Percentiles rank a stretch among this genome's conserved stretches.
phyloP scores from a whole-genome alignment of 1,140 invertebrate species.

The Drosophila orena region DNA sequence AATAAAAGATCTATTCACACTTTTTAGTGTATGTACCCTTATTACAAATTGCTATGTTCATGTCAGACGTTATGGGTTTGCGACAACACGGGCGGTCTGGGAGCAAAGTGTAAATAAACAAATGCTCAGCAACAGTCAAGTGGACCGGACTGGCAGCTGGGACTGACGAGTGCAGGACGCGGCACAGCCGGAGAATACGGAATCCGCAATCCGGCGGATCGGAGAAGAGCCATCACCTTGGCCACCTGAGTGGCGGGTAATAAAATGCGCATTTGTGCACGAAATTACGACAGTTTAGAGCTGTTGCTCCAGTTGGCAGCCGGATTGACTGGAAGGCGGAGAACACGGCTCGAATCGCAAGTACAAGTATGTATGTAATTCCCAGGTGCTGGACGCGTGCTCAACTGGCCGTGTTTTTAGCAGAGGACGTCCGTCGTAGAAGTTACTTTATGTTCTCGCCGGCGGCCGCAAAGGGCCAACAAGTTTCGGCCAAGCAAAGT shows the following conservation, averaged over 20 bases:
- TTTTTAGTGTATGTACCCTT: too few relatives aligned
- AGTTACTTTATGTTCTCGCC: conserved; percentile 31
- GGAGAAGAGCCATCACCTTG: neutral
- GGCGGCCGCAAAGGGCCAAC: conserved; percentile 44
- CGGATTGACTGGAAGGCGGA: conserved; percentile 17
- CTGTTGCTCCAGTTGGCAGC: conserved; percentile 23
- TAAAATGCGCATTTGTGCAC: conserved; percentile 81
- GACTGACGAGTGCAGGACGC: conserved; percentile 27
- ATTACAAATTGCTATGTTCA: neutral
- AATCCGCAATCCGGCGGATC: conserved; percentile 3
- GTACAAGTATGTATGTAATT: conserved; percentile 9
- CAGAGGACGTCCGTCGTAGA: neutral
- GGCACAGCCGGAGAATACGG: conserved; percentile 9
- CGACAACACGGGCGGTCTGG: conserved; percentile 52
- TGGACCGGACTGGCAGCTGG: conserved; percentile 27
- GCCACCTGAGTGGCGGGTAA: conserved; percentile 70
- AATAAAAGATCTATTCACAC: neutral
- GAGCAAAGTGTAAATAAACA: conserved; percentile 76
- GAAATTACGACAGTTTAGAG: conserved; percentile 68
- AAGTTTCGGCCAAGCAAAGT: conserved; percentile 53
- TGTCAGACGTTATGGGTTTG: conserved; percentile 31
- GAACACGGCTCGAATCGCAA: conserved; percentile 6
- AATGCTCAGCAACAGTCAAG: conserved; percentile 56
- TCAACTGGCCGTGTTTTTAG: conserved; percentile 19
- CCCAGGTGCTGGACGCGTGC: conserved; percentile 32